phyloP scores from a whole-genome alignment of 2,797 vertebrate genomes.

The Micromesistius poutassou region DNA sequence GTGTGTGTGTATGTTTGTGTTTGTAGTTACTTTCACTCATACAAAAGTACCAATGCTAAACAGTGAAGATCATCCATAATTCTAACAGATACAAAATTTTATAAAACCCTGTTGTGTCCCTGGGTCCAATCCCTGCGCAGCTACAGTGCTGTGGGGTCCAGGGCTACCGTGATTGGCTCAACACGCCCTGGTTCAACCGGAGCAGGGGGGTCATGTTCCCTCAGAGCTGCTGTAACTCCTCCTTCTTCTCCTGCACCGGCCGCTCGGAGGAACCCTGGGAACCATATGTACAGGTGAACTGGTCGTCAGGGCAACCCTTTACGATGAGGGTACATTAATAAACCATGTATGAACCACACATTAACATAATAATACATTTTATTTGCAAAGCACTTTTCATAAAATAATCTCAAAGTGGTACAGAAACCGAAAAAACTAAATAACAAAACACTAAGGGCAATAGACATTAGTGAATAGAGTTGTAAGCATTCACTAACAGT shows the following conservation, averaged over 20 bases:
- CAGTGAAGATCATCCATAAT: not conserved
- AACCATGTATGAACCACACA: not conserved
- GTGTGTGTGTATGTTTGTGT: not conserved
- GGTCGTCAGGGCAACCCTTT: not conserved
- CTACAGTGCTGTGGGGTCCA: slow-evolving; percentile 65
- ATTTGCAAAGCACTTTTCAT: too few species aligned
- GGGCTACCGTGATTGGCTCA: slow-evolving; percentile 63
- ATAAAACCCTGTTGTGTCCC: not conserved
- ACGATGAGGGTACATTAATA: not conserved
- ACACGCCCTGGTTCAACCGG: slow-evolving; percentile 59
- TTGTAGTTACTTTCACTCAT: not conserved
- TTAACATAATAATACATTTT: too few species aligned
- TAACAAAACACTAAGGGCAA: too few species aligned
- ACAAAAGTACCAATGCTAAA: not conserved
- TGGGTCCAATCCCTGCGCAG: slow-evolving; percentile 30
- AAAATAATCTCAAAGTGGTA: too few species aligned
- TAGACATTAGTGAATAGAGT: not conserved
- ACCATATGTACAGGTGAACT: slow-evolving; percentile 52
- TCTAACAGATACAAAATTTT: not conserved
- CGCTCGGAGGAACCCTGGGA: slow-evolving; percentile 35
- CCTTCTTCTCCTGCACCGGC: slow-evolving; percentile 51
- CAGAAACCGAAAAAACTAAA: too few species aligned
- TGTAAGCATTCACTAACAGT: too few species aligned
- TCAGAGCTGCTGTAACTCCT: slow-evolving; percentile 64
- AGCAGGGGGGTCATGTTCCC: slow-evolving; percentile 47